phyloP scores from a whole-genome alignment of 2,888 invertebrate genomes.

The Yponomeuta malinellus region DNA sequence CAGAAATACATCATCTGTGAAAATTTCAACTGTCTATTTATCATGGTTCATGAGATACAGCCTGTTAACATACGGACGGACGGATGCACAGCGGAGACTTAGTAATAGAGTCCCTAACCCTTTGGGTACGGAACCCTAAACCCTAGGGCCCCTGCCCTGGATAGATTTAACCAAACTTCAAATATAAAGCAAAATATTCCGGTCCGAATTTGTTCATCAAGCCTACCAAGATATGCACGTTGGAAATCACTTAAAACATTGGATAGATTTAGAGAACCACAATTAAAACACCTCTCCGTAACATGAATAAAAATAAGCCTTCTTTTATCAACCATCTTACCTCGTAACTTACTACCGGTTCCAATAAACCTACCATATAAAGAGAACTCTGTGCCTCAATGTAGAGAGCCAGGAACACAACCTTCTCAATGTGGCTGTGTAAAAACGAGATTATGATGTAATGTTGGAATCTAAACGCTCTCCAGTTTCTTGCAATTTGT shows the following conservation, averaged over 20 bases:
- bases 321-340: neutral
- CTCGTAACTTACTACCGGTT: conserved; percentile 1
- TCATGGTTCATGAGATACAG: no score
- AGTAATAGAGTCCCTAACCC: no score
- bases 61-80: no score
- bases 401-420: neutral
- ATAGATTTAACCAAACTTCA: no score
- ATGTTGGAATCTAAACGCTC: neutral
- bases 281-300: neutral
- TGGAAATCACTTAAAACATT: neutral
- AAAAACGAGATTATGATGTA: neutral
- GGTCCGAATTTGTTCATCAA: no score
- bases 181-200: no score
- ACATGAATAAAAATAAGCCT: neutral
- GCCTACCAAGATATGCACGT: no score
- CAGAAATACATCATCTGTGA: no score
- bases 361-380: neutral
- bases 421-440: neutral
- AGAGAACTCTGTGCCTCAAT: neutral
- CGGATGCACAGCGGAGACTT: no score
- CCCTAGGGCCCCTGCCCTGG: no score
- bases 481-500: neutral
- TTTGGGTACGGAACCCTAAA: no score
- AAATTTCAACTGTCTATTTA: no score
- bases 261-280: neutral